Evolutionary conservation across 35 echinoderm and acorn worm species (phyloP).

Genomic region (Hemicentrotus pulcherrimus): DNA sequence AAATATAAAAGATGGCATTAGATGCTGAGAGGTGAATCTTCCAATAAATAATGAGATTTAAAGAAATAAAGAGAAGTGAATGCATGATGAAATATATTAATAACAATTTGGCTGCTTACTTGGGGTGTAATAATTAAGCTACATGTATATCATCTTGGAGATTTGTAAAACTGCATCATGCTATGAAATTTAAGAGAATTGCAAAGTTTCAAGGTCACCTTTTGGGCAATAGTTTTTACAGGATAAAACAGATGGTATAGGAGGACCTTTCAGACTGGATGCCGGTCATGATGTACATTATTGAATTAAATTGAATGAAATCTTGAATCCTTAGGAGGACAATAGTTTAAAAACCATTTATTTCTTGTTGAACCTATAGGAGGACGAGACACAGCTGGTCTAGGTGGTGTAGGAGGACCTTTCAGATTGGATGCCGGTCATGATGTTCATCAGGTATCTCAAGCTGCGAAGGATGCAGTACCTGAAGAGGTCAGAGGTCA

Average conservation of each 20-base stretch:
- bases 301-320: background rate
- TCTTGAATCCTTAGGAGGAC: background rate
- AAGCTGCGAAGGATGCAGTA: slow-evolving; percentile 79
- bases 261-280: slow-evolving; percentile 94
- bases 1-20: no score
- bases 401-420: slow-evolving; percentile 90
- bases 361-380: slow-evolving; percentile 59
- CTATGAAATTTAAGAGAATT: no score
- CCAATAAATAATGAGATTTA: no score
- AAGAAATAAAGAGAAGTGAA: no score
- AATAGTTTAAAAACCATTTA: background rate
- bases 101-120: no score
- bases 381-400: slow-evolving; percentile 84
- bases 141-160: no score
- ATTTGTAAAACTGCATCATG: no score
- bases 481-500: slow-evolving; percentile 75
- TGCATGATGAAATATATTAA: no score
- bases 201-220: no score
- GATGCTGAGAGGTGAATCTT: no score
- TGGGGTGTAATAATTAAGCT: no score
- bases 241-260: no score
- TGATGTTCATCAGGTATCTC: slow-evolving; percentile 84
- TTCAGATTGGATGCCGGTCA: slow-evolving; percentile 95
- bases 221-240: background rate
- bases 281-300: slow-evolving; percentile 82